Base-by-base conservation (phyloP, 2,113 vertebrate genomes). In the Ahaetulla prasina region DNA sequence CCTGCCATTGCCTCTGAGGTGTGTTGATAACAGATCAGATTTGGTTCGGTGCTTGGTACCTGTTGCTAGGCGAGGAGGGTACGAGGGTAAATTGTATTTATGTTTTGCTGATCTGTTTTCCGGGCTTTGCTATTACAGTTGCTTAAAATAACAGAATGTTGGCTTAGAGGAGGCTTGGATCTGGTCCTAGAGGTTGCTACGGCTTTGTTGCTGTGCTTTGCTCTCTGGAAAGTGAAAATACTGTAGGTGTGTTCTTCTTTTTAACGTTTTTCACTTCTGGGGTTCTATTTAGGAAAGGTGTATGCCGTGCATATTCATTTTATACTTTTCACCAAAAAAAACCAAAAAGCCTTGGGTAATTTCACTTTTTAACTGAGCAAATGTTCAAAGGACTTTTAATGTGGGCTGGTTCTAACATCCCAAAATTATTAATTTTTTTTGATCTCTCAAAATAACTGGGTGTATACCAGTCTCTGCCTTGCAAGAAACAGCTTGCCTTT, bases 401-500 rank as follows among this genome's bases (percentile, higher is more conserved):
- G 50, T 91, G 94, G 94, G 90, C 92, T 92, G 87, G 94, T 95
- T 96, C 94, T 95, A 90, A 94, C 91, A 92, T 95, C 90, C 87
- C 16, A 0, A 0, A 0, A 84, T 91, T 43, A 30, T 90, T 68
- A 30, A 12, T 55, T n/a, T 57, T 68, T 92, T 91, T 91, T 95
- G 89, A 92, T 96, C 90, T 92, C 94, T 93, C 90, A 94, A 23
- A 95, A 95, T 57, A 96, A 94, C 94, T 96, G 95, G 95, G 96
- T 95, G 96, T 95, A 95, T 94, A 89, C 93, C 93, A 95, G 93
- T 94, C 96, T 96, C 93, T 88, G 93, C 0, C 6, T 89, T 92
- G 63, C 96, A 97, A 96, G 96, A 96, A 96, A 80, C 89, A 96
- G 95, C 96, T n/a, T 95, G 96, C 63, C 95, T 95, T 57, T 90